Evolutionary conservation across 2,113 vertebrate species (phyloP).

Genomic region (Poecilia latipinna): DNA sequence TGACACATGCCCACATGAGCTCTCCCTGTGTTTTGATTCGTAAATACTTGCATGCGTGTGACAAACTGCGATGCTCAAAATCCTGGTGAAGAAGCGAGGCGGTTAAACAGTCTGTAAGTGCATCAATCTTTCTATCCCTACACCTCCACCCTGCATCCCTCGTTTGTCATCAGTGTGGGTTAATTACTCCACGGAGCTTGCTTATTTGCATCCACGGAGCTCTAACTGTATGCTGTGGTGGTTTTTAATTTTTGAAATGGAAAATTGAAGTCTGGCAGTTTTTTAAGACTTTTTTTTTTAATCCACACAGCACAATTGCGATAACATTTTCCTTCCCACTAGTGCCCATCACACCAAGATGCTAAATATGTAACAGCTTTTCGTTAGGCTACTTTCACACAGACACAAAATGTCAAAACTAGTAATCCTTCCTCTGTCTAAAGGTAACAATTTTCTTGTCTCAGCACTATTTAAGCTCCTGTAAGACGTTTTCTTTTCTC

Average conservation of each 20-base stretch:
- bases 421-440: background rate
- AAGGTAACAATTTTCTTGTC: background rate
- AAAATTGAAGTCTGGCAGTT: slow-evolving; percentile 4
- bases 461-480: slow-evolving; percentile 9
- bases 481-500: background rate
- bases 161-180: slow-evolving; percentile 58
- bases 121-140: slow-evolving; percentile 55
- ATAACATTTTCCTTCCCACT: background rate
- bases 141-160: slow-evolving; percentile 11
- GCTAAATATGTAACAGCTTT: background rate
- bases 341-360: background rate
- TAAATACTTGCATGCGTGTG: background rate
- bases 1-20: slow-evolving; percentile 35
- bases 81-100: slow-evolving; percentile 42
- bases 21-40: slow-evolving; percentile 1
- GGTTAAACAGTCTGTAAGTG: slow-evolving; percentile 59
- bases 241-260: slow-evolving; percentile 5
- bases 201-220: slow-evolving; percentile 8
- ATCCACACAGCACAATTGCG: background rate
- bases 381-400: background rate
- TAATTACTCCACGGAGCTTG: slow-evolving; percentile 53
- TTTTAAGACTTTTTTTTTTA: background rate
- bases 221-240: background rate
- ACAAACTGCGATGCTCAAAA: slow-evolving; percentile 44
- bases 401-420: background rate